Evolutionary conservation across 2,113 vertebrate species (phyloP).

Genomic region (Megaceryle torquata): DNA sequence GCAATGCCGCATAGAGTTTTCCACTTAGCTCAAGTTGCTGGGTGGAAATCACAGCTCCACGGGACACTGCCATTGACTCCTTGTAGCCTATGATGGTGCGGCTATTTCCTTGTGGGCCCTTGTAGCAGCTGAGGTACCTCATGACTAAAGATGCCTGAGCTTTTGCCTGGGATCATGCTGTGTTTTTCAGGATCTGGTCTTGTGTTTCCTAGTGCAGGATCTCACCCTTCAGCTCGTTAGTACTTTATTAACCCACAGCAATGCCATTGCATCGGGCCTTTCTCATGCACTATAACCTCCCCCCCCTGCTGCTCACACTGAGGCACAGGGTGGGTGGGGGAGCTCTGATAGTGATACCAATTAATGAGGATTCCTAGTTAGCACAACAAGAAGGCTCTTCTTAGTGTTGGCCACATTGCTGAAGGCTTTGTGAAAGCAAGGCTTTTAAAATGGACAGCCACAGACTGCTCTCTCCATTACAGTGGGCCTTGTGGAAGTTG

Average conservation of each 20-base stretch:
- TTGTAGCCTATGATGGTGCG: accelerated
- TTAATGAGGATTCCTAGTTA: conserved; percentile 20
- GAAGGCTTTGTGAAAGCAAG: conserved; percentile 1
- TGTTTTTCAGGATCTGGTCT: background rate
- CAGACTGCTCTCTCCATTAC: background rate
- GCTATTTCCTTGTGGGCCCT: background rate
- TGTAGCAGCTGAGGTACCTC: background rate
- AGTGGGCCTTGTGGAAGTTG: background rate
- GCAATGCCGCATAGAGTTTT: background rate
- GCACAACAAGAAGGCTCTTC: conserved; percentile 8
- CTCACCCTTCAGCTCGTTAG: background rate
- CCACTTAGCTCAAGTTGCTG: background rate
- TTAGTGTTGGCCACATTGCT: background rate
- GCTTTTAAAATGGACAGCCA: background rate
- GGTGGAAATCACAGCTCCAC: background rate
- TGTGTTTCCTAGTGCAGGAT: background rate
- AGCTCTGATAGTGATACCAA: background rate
- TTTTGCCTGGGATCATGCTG: background rate
- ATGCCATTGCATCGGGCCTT: background rate
- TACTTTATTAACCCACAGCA: background rate
- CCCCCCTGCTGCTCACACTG: background rate
- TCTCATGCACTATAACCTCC: background rate
- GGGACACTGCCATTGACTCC: background rate
- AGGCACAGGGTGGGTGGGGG: background rate
- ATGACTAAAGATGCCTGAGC: background rate